A percentile compares a stretch with the other conserved stretches of the same genome.
Evolutionary conservation across 2,888 invertebrate genomes (phyloP).

Genomic region (Netelia virgata): DNA sequence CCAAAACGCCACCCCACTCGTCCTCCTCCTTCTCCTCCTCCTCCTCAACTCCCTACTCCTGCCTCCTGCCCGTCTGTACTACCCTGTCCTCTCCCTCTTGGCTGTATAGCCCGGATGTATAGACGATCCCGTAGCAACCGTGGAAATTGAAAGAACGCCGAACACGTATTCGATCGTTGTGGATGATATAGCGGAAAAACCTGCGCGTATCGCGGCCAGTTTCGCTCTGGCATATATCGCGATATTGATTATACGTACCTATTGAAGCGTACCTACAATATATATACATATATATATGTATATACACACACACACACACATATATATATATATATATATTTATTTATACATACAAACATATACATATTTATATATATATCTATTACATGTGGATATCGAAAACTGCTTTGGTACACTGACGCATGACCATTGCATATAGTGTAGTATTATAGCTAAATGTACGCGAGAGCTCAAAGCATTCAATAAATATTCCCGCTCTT

Average conservation of each 20-base stretch:
- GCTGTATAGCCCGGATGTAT: background rate
- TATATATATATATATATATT: background rate
- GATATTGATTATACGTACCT: constrained; percentile 31
- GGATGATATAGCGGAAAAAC: constrained; percentile 59
- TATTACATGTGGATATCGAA: background rate
- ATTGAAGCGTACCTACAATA: constrained; percentile 2
- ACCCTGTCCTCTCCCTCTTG: background rate
- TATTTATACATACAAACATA: too few relatives aligned
- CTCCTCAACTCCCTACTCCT: too few relatives aligned
- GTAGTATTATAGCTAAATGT: constrained; percentile 14
- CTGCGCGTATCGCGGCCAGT: constrained; percentile 38
- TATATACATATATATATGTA: background rate
- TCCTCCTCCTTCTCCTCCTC: background rate
- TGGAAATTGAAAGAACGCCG: constrained; percentile 61
- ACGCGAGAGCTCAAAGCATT: constrained; percentile 8
- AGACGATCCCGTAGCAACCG: constrained; percentile 10
- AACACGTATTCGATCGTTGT: constrained; percentile 56
- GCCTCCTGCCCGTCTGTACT: background rate
- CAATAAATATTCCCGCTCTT: constrained; percentile 23
- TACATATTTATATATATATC: background rate
- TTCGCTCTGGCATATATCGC: constrained; percentile 10
- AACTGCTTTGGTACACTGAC: constrained; percentile 11
- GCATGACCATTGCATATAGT: constrained; percentile 17
- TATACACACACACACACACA: background rate
- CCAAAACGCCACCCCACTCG: background rate